Base-by-base conservation (phyloP, 2,797 vertebrate genomes). In the Periparus ater region DNA sequence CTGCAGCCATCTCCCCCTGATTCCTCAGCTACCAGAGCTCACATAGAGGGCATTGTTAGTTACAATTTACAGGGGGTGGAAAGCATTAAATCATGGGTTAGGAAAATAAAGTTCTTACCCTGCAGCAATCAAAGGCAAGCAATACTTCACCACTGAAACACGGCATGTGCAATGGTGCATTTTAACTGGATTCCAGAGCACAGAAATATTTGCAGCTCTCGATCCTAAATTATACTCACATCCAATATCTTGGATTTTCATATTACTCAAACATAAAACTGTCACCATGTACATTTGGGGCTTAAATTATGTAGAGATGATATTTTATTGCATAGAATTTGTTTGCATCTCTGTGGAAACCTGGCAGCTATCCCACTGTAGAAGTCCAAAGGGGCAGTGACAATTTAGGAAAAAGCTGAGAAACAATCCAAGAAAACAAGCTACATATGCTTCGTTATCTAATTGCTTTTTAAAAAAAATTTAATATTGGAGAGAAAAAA, bases 231-330 rank as follows among this genome's bases (percentile, higher is more conserved):
- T 96, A 95, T 85, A 34, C 36, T 88, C 84, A 61, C 65, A 91
- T 93, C 84, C 81, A 91, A 30, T 91, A 93, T 81, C 90, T 94
- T 0, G 3, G 91, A 89, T 97, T 95, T 96, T 95, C 95, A 66
- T 93, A 94, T 96, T 92, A 97, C 89, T 95, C 89, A 80, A 94
- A 78, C 76, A 89, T 96, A 95, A 96, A 97, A 88, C 95, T 96
- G 95, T 96, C 96, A 86, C 79, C 62, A 60, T 85, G 77, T 79
- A 84, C 80, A 86, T 91, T 92, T 87, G 62, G 73, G 78, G 47
- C 62, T 91, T 94, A 92, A 96, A 95, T 96, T 94, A 96, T 89
- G 93, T 92, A 88, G 78, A 74, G 91, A 91, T 94, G 82, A 92
- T 93, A 91, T 92, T 94, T 95, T 96, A 95, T 93, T 91, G 82